Base-by-base conservation (phyloP, 2,888 invertebrate species). In the Cephus rjabovi region DNA sequence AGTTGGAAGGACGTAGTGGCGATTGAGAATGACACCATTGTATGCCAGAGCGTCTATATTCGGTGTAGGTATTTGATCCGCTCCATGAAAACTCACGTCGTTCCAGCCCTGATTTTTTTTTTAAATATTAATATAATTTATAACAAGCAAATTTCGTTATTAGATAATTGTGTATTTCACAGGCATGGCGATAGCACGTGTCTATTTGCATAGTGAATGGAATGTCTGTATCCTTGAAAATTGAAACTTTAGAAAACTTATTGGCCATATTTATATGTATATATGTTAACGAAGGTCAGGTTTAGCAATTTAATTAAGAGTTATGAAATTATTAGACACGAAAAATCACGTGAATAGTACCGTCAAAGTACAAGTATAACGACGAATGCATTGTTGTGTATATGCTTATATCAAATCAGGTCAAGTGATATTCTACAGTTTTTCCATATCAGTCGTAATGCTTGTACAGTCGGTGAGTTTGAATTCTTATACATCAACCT, bases 31-130 rank as follows among this genome's bases (percentile, higher is more conserved):
- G 4, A 97, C 94, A 1, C 98, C 97, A 88, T 95, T 94, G 88
- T 95, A 96, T 1, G 96, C 98, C 84, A 98, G 89, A 0, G 96
- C 94, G 90, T 98, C 98, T 78, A 98, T 95, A 89, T 98, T 98
- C 6, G 98, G 97, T 0, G 98, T 98, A 69, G 95, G 94, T 85
- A 97, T 96, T 92, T 98, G 96, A 85, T 95, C 93, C 0, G 96
- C 95, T 0, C 98, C 98, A 86, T 97, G 98, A 88, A 96, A 97
- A 78, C 97, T 95, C 2, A 98, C 96, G 90, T 98, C 98, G 89
- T 97, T 97, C 95, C 97, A 97, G 11, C 98, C 98, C 98, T 91
- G 73, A 15, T 2, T 35, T 35, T 30, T 12, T 56, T 40, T 9
- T 0, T 6, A 15, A 15, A 23, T 9, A 23, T 23, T 56, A 56